Conservation (phyloP, 1,140 invertebrate species). For the Theocolax elegans region DNA sequence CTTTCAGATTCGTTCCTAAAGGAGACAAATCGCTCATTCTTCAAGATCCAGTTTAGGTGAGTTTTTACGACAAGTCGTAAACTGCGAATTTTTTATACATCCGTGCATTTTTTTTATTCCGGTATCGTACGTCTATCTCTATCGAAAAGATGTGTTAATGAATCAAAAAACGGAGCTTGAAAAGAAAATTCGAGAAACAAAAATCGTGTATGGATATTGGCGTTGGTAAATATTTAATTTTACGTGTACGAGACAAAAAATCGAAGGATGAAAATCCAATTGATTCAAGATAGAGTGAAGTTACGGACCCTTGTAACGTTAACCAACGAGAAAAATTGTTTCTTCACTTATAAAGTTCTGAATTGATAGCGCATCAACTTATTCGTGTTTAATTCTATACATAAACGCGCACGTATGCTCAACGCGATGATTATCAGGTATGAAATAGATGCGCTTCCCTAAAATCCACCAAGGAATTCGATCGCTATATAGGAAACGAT, state of each 20-base stretch:
- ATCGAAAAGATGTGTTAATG: constrained; percentile 15
- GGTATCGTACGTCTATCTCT: constrained; percentile 36
- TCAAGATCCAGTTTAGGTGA: constrained; percentile 51
- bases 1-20: constrained; percentile 54
- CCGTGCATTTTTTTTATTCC: constrained; percentile 15
- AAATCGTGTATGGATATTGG: no score
- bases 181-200: neutral
- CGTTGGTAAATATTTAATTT: no score
- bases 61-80: constrained; percentile 43
- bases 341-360: constrained; percentile 45
- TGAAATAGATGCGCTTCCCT: constrained; percentile 24
- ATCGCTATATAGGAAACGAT: constrained; percentile 16
- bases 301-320: no score
- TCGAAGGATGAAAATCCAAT: constrained; percentile 29
- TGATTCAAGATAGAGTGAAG: neutral
- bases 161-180: neutral
- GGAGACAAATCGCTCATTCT: constrained; percentile 47
- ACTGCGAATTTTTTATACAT: constrained; percentile 40
- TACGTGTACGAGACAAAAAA: no score
- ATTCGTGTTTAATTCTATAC: constrained; percentile 46
- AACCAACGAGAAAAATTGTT: constrained; percentile 45
- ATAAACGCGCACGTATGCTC: no score
- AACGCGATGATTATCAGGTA: constrained; percentile 25
- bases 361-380: constrained; percentile 53
- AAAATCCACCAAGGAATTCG: constrained; percentile 29